Evolutionary conservation across 2,888 invertebrate species (phyloP).

Genomic region (Noctua janthina): DNA sequence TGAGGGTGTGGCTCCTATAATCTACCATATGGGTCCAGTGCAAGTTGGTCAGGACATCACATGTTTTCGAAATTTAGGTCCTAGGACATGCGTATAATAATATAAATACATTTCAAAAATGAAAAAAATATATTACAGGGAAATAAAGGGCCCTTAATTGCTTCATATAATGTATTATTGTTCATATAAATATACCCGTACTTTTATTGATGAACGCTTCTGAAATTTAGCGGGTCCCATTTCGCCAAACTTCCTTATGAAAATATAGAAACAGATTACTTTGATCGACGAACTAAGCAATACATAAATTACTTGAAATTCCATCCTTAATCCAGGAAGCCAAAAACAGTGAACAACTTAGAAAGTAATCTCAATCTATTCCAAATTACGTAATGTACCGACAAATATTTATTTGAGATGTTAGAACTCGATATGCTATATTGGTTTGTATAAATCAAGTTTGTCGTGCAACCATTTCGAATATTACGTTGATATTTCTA

Average conservation of each 20-base stretch:
- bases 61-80: background rate
- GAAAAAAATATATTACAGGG: too few species aligned
- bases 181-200: too few species aligned
- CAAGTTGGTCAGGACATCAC: background rate
- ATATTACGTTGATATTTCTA: conserved; percentile 35
- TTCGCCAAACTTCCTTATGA: too few species aligned
- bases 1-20: background rate
- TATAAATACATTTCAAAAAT: too few species aligned
- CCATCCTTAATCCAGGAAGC: conserved; percentile 25
- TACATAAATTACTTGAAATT: conserved; percentile 11
- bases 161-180: too few species aligned
- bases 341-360: conserved; percentile 28
- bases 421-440: conserved; percentile 48
- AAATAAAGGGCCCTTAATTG: too few species aligned
- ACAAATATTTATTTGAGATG: conserved; percentile 60
- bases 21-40: background rate
- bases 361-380: conserved; percentile 47
- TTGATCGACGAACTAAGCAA: background rate
- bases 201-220: too few species aligned
- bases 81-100: background rate
- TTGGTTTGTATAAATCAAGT: conserved; percentile 57
- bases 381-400: conserved; percentile 48
- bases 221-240: too few species aligned
- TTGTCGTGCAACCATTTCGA: conserved; percentile 39
- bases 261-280: background rate